Conservation (phyloP, 2,888 invertebrate species). For the Cheilosia urbana region DNA sequence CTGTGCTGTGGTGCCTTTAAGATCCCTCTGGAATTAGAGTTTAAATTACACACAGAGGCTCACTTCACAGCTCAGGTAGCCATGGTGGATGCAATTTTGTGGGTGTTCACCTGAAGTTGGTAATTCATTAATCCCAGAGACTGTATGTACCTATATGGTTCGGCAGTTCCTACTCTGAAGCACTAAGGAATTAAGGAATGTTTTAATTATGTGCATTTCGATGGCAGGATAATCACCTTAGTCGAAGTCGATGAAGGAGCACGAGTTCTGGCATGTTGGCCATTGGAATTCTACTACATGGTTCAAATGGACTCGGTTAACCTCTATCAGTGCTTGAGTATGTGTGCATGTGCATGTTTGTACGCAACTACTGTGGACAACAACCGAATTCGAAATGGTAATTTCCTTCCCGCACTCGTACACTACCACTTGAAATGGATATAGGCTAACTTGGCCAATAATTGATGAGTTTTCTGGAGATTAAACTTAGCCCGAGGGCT, state of each 20-base stretch:
- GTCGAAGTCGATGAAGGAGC: not conserved
- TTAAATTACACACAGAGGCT: constrained; percentile 41
- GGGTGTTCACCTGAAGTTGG: constrained; percentile 54
- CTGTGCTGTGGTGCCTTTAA: constrained; percentile 48
- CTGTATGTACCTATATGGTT: not conserved
- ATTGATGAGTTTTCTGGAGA: constrained; percentile 33
- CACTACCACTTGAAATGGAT: not conserved
- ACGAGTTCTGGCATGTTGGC: not conserved
- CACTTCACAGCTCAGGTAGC: constrained; percentile 21
- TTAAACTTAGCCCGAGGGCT: constrained; percentile 18
- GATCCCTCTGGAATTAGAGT: constrained; percentile 16
- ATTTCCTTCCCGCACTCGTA: constrained; percentile 2
- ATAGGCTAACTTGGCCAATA: constrained; percentile 5
- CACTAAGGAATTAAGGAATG: constrained; percentile 57
- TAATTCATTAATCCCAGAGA: constrained; percentile 53
- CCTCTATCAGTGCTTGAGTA: not conserved
- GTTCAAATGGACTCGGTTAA: constrained; percentile 45
- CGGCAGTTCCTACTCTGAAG: not conserved
- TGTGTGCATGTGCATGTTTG: not conserved
- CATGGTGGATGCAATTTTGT: constrained; percentile 44
- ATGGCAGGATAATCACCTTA: constrained; percentile 56
- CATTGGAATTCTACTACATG: constrained; percentile 37
- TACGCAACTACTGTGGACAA: not conserved
- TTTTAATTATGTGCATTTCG: constrained; percentile 70
- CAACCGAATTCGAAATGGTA: constrained; percentile 21